Base-by-base conservation (phyloP, 92 coral and sea anemone genomes). In the Palythoa grandis region DNA sequence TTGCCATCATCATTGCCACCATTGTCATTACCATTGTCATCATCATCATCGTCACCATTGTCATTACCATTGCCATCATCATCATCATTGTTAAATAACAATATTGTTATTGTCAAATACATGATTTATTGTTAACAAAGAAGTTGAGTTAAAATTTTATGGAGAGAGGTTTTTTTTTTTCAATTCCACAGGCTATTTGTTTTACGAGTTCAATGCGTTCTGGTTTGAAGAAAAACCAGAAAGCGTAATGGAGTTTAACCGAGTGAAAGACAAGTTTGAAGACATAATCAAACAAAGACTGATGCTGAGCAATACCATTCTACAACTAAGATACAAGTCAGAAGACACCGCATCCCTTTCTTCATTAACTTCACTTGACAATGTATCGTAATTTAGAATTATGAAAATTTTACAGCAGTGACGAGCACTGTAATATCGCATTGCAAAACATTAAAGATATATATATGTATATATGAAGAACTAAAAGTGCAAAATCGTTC, bases 201-300 rank as follows among this genome's bases (percentile, higher is more conserved):
- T 93, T 77, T 95, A 90, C 86, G 95, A 96, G 90, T 96, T 96
- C 83, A 95, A 92, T 87, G 90, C 94, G 1, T 96, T 95, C 83
- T 96, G 99, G 99, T 67, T 96, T 38, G 88, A 84, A 61, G 97
- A 96, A 88, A 92, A 92, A 80, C 99, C 99, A 5, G 98, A 83
- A 70, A 91, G 97, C 86, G 93, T 96, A 8, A 96, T 96, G 99
- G 93, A 93, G 70, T 95, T 96, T 76, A 92, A 92, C 88, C 72
- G 88, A 79, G 87, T 94, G 60, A 93, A 89, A 88, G 93, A 95
- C 75, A 90, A 93, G 80, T 96, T 96, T 95, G 97, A 92, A 72
- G 91, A 87, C 60, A 95, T 85, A 69, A 82, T 95, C n/a, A 84
- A 86, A 11, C 78, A 70, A 7, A 85, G 83, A 77, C 89, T 96